Percentiles rank a stretch among this genome's conserved stretches.
These are phyloP conservation scores for Dasypogon diadema DNA, from an alignment of 2,888 invertebrate genomes.

Conservation along the genomic window DNA sequence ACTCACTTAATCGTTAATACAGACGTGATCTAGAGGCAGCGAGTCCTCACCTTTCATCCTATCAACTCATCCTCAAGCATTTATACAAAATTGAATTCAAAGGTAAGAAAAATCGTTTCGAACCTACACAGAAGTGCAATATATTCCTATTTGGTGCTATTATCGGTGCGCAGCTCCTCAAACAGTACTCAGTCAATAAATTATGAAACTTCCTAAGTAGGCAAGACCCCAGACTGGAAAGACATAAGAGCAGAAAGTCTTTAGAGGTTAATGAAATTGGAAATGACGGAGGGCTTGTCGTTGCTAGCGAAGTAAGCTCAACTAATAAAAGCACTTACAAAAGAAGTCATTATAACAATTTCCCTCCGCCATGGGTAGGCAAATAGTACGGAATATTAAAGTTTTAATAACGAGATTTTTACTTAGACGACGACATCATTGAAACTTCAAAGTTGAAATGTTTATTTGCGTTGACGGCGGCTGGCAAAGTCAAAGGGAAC, in stretches of 20 bases:
- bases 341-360: background rate
- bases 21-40: too few species aligned
- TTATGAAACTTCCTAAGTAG: background rate
- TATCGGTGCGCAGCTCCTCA: background rate
- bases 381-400: constrained; percentile 3
- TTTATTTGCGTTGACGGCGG: background rate
- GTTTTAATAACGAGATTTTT: constrained; percentile 12
- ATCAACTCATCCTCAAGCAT: too few species aligned
- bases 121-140: background rate
- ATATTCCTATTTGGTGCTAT: background rate
- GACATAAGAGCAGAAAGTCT: background rate
- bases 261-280: background rate
- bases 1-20: too few species aligned
- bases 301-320: background rate
- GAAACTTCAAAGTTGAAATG: constrained; percentile 3
- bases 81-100: too few species aligned
- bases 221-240: background rate
- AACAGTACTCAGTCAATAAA: background rate
- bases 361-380: background rate
- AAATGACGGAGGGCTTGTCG: constrained; percentile 5
- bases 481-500: background rate
- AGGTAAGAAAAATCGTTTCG: background rate
- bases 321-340: background rate
- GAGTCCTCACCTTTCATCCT: too few species aligned
- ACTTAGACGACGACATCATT: background rate